Evolutionary conservation across 1,140 invertebrate species (phyloP), one percentile per base, ranked within the genome.

Genomic region (Diabrotica undecimpunctata): DNA sequence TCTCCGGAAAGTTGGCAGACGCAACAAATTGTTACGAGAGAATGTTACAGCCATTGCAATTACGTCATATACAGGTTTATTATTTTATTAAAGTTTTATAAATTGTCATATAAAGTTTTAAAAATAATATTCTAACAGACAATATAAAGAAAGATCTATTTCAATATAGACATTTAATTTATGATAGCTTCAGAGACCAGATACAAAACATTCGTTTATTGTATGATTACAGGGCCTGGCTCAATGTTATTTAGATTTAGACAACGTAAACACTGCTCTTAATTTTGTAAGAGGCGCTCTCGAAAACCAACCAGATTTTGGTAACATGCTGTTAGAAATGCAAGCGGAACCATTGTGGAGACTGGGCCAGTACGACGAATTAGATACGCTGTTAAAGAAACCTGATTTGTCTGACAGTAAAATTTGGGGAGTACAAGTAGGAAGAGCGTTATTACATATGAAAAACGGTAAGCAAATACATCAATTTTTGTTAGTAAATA

Each of bases 331-430:
- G 38, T 82, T 84, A 67, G 87, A 88, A 66, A 84, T 90, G 57
- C 84, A 89, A 65, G 86, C 92, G 0, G 96, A 98, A 78, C 87
- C 94, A 0, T 84, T 95, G 25, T 97, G 94, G 94, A 88, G 91
- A 70, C 81, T 97, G 6, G 88, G 90, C 5, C 85, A 88, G 66
- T 97, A 93, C 79, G 88, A 91, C 38, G 85, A 89, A 65, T 75
- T 95, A 0, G 86, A 92, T n/a, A 79, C 85, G 37, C 70, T 88
- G 7, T 75, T 85, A 7, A 78, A 81, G 58, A 82, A 81, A 68
- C 82, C 81, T 12, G 77, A 83, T 70, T 77, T 84, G 56, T 62
- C 70, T 41, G 77, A 78, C 39, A 79, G 79, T 69, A 78, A 73
- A 14, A 79, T 75, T 72, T 85, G 89, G 89, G 78, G 88, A 70